A percentile compares a stretch with the other conserved stretches of the same genome.
phyloP scores from a whole-genome alignment of 2,797 vertebrate genomes.

The Heliangelus exortis region DNA sequence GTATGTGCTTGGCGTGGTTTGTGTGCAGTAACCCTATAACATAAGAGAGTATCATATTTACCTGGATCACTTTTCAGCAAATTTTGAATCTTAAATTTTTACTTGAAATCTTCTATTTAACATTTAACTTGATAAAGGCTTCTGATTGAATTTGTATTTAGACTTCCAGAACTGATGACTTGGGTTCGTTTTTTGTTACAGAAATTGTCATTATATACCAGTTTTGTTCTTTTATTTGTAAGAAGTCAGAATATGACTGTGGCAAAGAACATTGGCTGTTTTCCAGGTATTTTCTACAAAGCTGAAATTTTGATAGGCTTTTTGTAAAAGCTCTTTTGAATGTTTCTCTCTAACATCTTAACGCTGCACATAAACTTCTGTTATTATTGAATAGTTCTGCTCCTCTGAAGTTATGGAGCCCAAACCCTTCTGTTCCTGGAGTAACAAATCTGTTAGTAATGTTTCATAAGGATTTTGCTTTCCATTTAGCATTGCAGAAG shows the following conservation, averaged over 20 bases:
- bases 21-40: not conserved
- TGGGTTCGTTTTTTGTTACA: not conserved
- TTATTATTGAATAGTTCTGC: not conserved
- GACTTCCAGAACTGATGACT: not conserved
- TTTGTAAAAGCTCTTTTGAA: not conserved
- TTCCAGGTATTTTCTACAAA: not conserved
- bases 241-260: not conserved
- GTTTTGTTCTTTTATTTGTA: not conserved
- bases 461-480: not conserved
- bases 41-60: not conserved
- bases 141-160: not conserved
- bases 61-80: not conserved
- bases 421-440: not conserved
- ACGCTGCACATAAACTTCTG: not conserved
- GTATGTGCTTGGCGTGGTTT: not conserved
- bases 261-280: not conserved
- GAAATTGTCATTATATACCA: not conserved
- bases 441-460: not conserved
- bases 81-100: not conserved
- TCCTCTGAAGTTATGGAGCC: not conserved
- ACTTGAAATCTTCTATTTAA: not conserved
- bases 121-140: not conserved
- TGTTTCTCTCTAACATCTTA: not conserved
- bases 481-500: not conserved
- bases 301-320: not conserved